A percentile compares a stretch with the other conserved stretches of the same genome.
Conservation (phyloP, 2,113 vertebrate genomes). For the Aptenodytes patagonicus region DNA sequence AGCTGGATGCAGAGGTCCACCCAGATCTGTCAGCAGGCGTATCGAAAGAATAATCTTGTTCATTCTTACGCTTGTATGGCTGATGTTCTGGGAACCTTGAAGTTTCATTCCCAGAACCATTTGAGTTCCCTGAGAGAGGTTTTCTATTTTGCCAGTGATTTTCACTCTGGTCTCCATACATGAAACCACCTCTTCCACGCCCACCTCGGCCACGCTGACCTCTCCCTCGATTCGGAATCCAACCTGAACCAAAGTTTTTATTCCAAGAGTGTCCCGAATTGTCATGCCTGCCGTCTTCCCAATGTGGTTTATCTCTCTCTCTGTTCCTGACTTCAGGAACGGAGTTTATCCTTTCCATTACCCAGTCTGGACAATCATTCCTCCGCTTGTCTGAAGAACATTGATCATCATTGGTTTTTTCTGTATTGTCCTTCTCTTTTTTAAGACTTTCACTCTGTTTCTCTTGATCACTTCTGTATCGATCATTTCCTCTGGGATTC, state of each 20-base stretch:
- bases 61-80: conserved; percentile 79
- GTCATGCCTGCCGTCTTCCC: conserved; percentile 83
- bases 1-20: conserved; percentile 96
- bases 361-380: conserved; percentile 89
- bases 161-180: conserved; percentile 80
- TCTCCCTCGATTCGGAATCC: conserved; percentile 78
- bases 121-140: conserved; percentile 87
- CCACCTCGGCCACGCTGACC: conserved; percentile 73
- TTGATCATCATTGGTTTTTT: conserved; percentile 64
- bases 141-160: conserved; percentile 86
- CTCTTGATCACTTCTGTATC: conserved; percentile 75
- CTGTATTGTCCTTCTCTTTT: conserved; percentile 75
- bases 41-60: conserved; percentile 80
- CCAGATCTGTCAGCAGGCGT: conserved; percentile 88
- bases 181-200: conserved; percentile 70
- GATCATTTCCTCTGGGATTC: conserved; percentile 76
- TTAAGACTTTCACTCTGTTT: conserved; percentile 74
- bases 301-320: conserved; percentile 76
- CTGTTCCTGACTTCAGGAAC: conserved; percentile 76
- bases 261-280: conserved; percentile 77
- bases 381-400: conserved; percentile 76
- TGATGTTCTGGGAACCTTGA: conserved; percentile 87
- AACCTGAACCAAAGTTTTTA: conserved; percentile 74
- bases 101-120: conserved; percentile 84
- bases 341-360: conserved; percentile 84